A percentile compares a stretch with the other conserved stretches of the same genome.
Conservation (phyloP, 2,888 invertebrate genomes). For the Aplocera efformata region DNA sequence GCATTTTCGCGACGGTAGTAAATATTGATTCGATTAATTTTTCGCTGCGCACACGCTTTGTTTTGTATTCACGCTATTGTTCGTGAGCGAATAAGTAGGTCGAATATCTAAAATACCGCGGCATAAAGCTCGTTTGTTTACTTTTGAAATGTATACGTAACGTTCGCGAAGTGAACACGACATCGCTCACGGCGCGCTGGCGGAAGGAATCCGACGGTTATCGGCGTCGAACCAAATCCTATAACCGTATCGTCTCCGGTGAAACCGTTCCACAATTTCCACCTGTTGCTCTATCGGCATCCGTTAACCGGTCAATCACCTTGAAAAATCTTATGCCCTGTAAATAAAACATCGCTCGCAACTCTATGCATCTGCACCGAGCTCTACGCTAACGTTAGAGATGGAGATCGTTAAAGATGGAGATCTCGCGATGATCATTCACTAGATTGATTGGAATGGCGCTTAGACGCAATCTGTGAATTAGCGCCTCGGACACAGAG, state of each 20-base stretch:
- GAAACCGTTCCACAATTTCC: constrained; percentile 20
- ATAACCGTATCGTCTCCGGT: constrained; percentile 12
- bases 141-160: constrained; percentile 15
- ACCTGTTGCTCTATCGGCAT: constrained; percentile 33
- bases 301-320: constrained; percentile 31
- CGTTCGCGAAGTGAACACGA: neutral
- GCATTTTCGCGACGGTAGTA: constrained; percentile 39
- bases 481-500: no score
- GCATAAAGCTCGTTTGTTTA: constrained; percentile 22
- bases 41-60: constrained; percentile 8
- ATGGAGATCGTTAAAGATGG: no score
- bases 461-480: no score
- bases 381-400: constrained; percentile 4
- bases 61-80: constrained; percentile 8
- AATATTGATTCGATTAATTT: constrained; percentile 39
- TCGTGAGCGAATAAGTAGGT: constrained; percentile 19
- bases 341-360: constrained; percentile 19
- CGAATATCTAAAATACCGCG: constrained; percentile 22
- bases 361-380: constrained; percentile 13
- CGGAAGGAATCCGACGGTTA: constrained; percentile 11
- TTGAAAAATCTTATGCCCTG: constrained; percentile 22
- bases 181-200: neutral
- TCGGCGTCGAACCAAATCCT: constrained; percentile 4
- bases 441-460: no score
- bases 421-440: no score